Evolutionary conservation across 30 jellyfish, hydroid and myxozoan species (phyloP).

Genomic region (Pseudorhiza aurosa): DNA sequence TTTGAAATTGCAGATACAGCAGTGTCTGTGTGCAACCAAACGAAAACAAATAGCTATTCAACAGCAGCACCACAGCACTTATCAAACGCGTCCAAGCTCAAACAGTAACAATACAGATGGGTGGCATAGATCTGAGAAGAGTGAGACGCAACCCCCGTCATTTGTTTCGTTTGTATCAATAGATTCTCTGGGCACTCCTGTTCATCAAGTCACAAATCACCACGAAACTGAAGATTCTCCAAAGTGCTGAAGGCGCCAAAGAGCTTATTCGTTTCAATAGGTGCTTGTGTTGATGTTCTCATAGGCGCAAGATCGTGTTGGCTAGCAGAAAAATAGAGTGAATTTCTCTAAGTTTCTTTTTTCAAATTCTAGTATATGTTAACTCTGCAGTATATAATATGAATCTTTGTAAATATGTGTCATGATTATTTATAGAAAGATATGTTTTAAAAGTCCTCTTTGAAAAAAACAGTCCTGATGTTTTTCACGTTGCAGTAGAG

Average conservation of each 20-base stretch:
- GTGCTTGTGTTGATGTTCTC: background rate
- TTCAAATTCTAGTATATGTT: no score
- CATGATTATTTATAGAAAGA: no score
- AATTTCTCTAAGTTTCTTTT: no score
- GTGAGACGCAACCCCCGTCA: slow-evolving; percentile 43
- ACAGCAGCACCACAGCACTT: slow-evolving; percentile 38
- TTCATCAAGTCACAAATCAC: slow-evolving; percentile 22
- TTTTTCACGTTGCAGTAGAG: no score
- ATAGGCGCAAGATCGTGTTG: no score
- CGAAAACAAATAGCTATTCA: slow-evolving; percentile 56
- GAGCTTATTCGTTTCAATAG: no score
- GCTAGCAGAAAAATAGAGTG: no score
- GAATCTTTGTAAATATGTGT: no score
- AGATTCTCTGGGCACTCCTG: slow-evolving; percentile 33
- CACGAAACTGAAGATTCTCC: slow-evolving; percentile 8
- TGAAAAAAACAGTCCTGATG: no score
- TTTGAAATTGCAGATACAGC: slow-evolving; percentile 67
- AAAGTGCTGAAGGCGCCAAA: background rate
- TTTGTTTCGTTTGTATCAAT: slow-evolving; percentile 35
- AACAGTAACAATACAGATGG: background rate
- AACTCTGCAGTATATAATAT: no score
- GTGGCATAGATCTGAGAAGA: slow-evolving; percentile 24
- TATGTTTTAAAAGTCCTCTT: no score
- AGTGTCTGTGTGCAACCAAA: slow-evolving; percentile 60
- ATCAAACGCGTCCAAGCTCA: slow-evolving; percentile 5